A percentile compares a stretch with the other conserved stretches of the same genome.
phyloP scores from a whole-genome alignment of 2,888 invertebrate species.

The Psylliodes chrysocephalus region DNA sequence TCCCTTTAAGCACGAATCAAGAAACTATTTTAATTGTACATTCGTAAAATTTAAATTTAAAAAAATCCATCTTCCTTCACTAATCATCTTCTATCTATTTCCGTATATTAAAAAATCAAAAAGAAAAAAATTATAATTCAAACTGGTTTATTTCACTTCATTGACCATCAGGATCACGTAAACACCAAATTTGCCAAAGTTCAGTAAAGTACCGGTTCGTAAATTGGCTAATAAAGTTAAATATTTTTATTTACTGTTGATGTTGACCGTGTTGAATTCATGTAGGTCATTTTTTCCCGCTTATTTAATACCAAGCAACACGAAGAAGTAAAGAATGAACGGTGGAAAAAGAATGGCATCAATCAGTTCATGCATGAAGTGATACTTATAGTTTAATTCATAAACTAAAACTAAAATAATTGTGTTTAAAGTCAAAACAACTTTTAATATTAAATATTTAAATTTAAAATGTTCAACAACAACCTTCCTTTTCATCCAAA shows the following conservation, averaged over 20 bases:
- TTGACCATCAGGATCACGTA: slow-evolving; percentile 13
- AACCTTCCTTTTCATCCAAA: too few relatives aligned
- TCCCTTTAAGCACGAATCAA: too few relatives aligned
- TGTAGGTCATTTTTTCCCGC: slow-evolving; percentile 1
- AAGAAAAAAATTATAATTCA: neutral
- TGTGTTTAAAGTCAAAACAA: too few relatives aligned
- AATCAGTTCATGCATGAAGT: slow-evolving; percentile 10
- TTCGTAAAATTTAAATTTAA: too few relatives aligned
- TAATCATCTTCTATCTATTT: neutral
- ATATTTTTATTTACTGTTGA: slow-evolving; percentile 5
- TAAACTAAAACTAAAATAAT: neutral
- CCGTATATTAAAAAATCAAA: neutral
- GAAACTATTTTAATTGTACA: too few relatives aligned
- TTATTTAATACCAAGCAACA: slow-evolving; percentile 12
- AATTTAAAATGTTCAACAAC: too few relatives aligned
- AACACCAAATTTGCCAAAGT: neutral
- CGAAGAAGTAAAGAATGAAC: neutral
- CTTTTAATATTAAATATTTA: neutral
- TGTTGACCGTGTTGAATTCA: slow-evolving; percentile 7
- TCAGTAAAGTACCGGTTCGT: slow-evolving; percentile 5
- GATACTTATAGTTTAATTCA: neutral
- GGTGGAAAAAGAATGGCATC: neutral
- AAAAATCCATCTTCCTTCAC: too few relatives aligned
- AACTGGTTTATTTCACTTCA: slow-evolving; percentile 5
- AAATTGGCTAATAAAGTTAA: slow-evolving; percentile 9